Percentiles rank a stretch among this genome's conserved stretches.
Conservation (phyloP, 2,113 vertebrate genomes). For the Nettapus auritus region DNA sequence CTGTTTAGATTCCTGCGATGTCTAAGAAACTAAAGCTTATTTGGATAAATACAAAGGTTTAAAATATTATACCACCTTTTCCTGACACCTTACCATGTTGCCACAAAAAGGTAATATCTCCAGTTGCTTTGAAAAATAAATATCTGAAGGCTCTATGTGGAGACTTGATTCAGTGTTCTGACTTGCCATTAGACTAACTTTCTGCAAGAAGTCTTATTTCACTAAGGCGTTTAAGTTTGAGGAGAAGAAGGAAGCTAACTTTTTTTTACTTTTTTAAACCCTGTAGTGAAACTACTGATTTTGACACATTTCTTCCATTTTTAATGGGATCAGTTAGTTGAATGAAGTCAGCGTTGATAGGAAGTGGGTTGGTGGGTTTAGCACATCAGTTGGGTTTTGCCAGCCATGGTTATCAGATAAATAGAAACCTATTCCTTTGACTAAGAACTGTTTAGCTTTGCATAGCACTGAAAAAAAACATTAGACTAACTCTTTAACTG, state of each 20-base stretch:
- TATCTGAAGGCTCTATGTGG: background rate
- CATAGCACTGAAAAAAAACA: background rate
- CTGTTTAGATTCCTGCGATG: background rate
- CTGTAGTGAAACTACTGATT: background rate
- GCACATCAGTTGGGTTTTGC: background rate
- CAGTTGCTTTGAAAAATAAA: background rate
- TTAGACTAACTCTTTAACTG: background rate
- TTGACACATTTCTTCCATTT: background rate
- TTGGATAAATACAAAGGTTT: background rate
- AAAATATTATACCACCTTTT: background rate
- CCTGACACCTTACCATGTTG: background rate
- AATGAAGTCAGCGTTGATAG: background rate
- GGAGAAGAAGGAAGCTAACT: background rate
- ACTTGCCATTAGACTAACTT: background rate
- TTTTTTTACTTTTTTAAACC: background rate
- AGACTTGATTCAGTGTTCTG: background rate
- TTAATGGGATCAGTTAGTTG: background rate
- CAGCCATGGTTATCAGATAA: background rate
- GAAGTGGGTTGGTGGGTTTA: background rate
- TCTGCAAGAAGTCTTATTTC: background rate
- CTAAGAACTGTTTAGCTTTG: background rate
- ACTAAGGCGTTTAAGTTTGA: fast-evolving
- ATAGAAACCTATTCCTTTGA: background rate
- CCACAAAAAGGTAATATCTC: background rate
- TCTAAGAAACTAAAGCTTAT: background rate